These are phyloP conservation scores for Eilema griseolum DNA, from an alignment of 2,888 invertebrate species.

Conservation along the genomic window DNA sequence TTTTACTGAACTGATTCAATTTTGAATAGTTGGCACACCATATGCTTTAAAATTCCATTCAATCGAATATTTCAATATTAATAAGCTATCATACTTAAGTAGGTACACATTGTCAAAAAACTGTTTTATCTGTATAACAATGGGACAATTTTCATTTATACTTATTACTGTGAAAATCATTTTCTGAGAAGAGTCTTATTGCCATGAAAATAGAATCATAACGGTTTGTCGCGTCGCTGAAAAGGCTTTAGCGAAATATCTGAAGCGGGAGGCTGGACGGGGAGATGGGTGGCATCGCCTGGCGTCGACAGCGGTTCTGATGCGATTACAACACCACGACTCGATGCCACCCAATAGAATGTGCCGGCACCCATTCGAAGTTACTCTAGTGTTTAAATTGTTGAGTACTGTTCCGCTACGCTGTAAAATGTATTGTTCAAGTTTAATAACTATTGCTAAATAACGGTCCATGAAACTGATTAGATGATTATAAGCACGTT, in stretches of 20 bases:
- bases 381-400: slow-evolving; percentile 84
- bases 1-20: too few relatives aligned
- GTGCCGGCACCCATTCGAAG: slow-evolving; percentile 73
- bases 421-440: slow-evolving; percentile 83
- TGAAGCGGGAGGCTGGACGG: slow-evolving; percentile 52
- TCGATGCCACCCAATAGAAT: slow-evolving; percentile 88
- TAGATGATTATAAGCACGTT: slow-evolving; percentile 28
- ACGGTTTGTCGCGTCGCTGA: slow-evolving; percentile 83
- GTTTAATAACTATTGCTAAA: slow-evolving; percentile 84
- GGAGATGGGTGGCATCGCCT: slow-evolving; percentile 52
- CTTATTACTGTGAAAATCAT: slow-evolving; percentile 73
- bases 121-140: slow-evolving; percentile 50
- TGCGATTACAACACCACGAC: slow-evolving; percentile 90
- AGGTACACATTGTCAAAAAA: slow-evolving; percentile 34
- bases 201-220: slow-evolving; percentile 83
- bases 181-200: slow-evolving; percentile 66
- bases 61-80: background rate
- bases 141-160: slow-evolving; percentile 63
- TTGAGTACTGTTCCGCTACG: slow-evolving; percentile 77
- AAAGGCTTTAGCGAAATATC: slow-evolving; percentile 66
- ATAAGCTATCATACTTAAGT: slow-evolving; percentile 2
- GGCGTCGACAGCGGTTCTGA: slow-evolving; percentile 76
- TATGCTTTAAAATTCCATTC: too few relatives aligned
- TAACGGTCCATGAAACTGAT: slow-evolving; percentile 79
- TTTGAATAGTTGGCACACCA: too few relatives aligned